These are phyloP conservation scores for Brachylomia viminalis DNA, from an alignment of 2,888 invertebrate genomes.

Conservation along the genomic window DNA sequence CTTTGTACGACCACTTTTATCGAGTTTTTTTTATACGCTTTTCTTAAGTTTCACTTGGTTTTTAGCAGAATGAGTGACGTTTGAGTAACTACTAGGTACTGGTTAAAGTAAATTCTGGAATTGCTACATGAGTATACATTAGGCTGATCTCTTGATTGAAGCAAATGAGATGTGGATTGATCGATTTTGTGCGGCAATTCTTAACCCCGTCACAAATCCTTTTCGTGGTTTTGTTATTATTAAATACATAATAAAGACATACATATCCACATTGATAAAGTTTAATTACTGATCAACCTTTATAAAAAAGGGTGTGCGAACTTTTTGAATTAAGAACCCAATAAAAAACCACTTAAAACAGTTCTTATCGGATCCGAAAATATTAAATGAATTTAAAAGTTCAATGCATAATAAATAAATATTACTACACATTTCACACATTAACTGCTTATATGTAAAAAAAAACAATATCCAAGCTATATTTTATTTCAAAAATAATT, in stretches of 20 bases:
- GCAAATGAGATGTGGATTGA: background rate
- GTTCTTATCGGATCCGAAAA: slow-evolving; percentile 32
- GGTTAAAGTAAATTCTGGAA: background rate
- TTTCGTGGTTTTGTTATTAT: background rate
- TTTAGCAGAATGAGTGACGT: background rate
- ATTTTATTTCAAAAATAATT: slow-evolving; percentile 53
- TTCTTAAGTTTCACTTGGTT: background rate
- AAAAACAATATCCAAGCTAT: slow-evolving; percentile 43
- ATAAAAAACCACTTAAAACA: slow-evolving; percentile 33
- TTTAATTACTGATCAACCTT: slow-evolving; percentile 16
- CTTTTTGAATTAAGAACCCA: slow-evolving; percentile 33
- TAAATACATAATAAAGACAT: background rate
- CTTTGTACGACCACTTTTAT: too few relatives aligned
- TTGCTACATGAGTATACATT: background rate
- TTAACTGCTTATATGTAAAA: slow-evolving; percentile 20
- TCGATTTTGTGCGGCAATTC: background rate
- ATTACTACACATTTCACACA: slow-evolving; percentile 54
- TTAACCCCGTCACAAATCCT: background rate
- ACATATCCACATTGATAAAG: slow-evolving; percentile 6
- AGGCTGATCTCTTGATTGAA: background rate
- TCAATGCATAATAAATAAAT: slow-evolving; percentile 57
- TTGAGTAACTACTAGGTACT: background rate
- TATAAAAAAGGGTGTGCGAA: slow-evolving; percentile 24
- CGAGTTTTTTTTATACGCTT: background rate
- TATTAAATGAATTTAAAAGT: slow-evolving; percentile 48